phyloP scores from a whole-genome alignment of 2,797 vertebrate genomes.

The Lepilemur septentrionalis region DNA sequence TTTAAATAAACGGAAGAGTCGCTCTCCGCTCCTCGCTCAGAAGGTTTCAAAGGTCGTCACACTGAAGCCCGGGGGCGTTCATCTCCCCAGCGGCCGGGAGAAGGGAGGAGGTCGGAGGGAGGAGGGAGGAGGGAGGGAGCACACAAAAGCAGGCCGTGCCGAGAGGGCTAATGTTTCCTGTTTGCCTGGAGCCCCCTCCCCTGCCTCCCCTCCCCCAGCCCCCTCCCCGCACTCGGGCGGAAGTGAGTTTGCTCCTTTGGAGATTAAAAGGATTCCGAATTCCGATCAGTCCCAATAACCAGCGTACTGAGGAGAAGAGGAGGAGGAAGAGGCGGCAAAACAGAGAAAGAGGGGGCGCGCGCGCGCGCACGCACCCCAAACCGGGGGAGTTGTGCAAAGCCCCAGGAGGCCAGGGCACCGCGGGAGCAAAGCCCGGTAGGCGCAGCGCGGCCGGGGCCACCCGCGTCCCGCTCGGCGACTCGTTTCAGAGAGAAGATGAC shows the following conservation, averaged over 20 bases:
- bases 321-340: constrained; percentile 66
- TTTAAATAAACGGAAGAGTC: constrained; percentile 73
- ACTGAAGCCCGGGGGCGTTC: constrained; percentile 71
- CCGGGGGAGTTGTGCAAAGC: constrained; percentile 54
- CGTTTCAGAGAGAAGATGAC: constrained; percentile 65
- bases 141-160: constrained; percentile 76
- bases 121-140: constrained; percentile 69
- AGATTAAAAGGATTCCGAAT: constrained; percentile 89
- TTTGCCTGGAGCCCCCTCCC: constrained; percentile 81
- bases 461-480: constrained; percentile 58
- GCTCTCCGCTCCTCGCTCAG: background rate
- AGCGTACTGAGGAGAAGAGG: constrained; percentile 71
- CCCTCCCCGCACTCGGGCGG: constrained; percentile 87
- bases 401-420: constrained; percentile 47
- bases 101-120: constrained; percentile 64
- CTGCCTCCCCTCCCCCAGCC: constrained; percentile 76
- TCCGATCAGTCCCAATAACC: constrained; percentile 84
- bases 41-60: constrained; percentile 76
- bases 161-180: constrained; percentile 87
- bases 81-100: constrained; percentile 67
- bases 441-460: constrained; percentile 59
- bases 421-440: constrained; percentile 50
- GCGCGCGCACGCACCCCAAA: constrained; percentile 45
- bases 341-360: constrained; percentile 62
- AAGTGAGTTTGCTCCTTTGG: constrained; percentile 89